These are phyloP conservation scores for Natator depressus DNA, from an alignment of 2,113 vertebrate species.

Conservation along the genomic window DNA sequence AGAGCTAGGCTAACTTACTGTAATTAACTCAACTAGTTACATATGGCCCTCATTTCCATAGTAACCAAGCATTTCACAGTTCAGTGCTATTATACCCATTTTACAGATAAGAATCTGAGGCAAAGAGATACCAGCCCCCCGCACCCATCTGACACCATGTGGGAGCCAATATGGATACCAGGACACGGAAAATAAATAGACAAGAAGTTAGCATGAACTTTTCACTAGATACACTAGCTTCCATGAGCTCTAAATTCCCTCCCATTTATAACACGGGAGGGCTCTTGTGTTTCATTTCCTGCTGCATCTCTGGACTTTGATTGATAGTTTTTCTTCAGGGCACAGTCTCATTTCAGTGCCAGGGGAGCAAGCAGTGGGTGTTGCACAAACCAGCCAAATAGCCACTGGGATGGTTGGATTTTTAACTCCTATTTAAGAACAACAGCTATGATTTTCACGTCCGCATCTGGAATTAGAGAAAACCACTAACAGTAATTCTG, in stretches of 20 bases:
- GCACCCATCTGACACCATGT: too few species aligned
- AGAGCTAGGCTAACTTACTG: not conserved
- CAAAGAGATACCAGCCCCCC: not conserved
- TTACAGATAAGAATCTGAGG: not conserved
- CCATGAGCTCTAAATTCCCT: rapidly evolving
- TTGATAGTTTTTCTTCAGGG: not conserved
- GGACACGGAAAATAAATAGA: too few species aligned
- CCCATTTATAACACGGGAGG: rapidly evolving
- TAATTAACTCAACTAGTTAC: not conserved
- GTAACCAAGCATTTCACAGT: not conserved
- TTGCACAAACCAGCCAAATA: not conserved
- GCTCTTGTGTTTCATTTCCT: not conserved
- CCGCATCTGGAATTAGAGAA: not conserved
- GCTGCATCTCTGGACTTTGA: not conserved
- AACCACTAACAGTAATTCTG: not conserved
- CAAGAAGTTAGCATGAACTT: too few species aligned
- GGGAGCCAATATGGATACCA: too few species aligned
- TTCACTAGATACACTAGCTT: not conserved
- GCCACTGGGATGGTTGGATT: rapidly evolving
- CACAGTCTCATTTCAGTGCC: too few species aligned
- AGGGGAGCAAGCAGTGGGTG: too few species aligned
- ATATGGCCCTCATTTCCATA: not conserved
- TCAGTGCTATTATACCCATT: not conserved
- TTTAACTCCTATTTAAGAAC: not conserved
- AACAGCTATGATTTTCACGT: too few species aligned